Base-by-base conservation (phyloP, 2,888 invertebrate species). In the Rhogogaster chlorosoma region DNA sequence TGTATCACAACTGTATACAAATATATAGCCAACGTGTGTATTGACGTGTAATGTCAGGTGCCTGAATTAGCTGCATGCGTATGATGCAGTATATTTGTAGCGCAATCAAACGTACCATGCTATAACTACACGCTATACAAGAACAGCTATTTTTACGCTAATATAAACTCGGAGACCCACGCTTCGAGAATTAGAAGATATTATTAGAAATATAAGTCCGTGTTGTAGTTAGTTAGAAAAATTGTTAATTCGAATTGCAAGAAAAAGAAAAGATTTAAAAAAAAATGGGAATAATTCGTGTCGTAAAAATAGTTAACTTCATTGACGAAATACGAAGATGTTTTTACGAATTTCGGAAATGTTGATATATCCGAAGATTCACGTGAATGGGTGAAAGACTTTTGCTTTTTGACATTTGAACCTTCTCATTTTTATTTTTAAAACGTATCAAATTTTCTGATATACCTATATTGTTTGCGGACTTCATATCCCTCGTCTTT, bases 31-130 rank as follows among this genome's bases (percentile, higher is more conserved):
- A 22, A n/a, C 15, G 15, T 70, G 32, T 70, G 70, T 29, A 70
- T 32, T n/a, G 70, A 70, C 70, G 70, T 36, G 70, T 70, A 36
- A 70, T 70, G 70, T 18, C 70, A 70, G 70, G 32, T 36, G 70
- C 36, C 18, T n/a, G n/a, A 18, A 36, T 32, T 36, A 26, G 61
- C 22, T 61, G 61, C 26, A 61, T 61, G 9, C 26, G n/a, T n/a
- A 26, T 22, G 12, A 22, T 22, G 12, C 26, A 26, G 61, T 61
- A 26, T 61, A 26, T 61, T 61, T 61, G 26, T 61, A 61, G 22
- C 9, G 61, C 61, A 61, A 61, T 61, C 61, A 26, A 61, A 22
- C 61, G 26, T 61, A 61, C 61, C 26, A 22, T n/a, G n/a, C 53
- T n/a, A 61, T 26, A 61, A 61, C 26, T 61, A 61, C 26, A 26